Evolutionary conservation across 1,140 invertebrate species (phyloP).

Genomic region (Papilio polytes): DNA sequence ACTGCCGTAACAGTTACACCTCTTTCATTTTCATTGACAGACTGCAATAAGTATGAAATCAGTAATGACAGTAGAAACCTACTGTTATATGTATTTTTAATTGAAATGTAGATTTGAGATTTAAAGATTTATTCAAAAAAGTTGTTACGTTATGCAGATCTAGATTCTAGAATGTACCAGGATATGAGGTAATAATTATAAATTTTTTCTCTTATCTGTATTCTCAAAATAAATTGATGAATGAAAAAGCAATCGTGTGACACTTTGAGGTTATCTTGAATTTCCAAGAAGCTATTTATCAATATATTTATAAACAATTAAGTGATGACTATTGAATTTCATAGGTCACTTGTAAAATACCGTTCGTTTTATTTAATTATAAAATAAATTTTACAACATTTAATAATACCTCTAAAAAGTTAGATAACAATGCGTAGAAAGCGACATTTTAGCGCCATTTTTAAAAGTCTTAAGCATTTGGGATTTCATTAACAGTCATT

Average conservation of each 20-base stretch:
- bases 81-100: too few species aligned
- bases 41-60: too few species aligned
- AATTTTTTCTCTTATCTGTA: background rate
- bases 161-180: background rate
- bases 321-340: background rate
- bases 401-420: too few species aligned
- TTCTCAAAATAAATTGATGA: background rate
- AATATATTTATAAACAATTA: constrained; percentile 14
- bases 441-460: background rate
- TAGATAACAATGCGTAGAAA: too few species aligned
- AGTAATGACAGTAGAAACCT: too few species aligned
- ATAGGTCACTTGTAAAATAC: background rate
- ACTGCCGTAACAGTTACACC: too few species aligned
- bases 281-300: constrained; percentile 12
- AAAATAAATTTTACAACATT: too few species aligned
- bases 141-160: too few species aligned
- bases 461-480: background rate
- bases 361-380: background rate
- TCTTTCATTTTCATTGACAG: too few species aligned
- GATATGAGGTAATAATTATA: background rate
- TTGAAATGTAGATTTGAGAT: too few species aligned
- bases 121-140: too few species aligned
- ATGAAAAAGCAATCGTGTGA: background rate
- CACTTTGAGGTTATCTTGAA: constrained; percentile 25
- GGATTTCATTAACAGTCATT: background rate